Conservation (phyloP, 2,113 vertebrate species). For the Vicugna pacos region DNA sequence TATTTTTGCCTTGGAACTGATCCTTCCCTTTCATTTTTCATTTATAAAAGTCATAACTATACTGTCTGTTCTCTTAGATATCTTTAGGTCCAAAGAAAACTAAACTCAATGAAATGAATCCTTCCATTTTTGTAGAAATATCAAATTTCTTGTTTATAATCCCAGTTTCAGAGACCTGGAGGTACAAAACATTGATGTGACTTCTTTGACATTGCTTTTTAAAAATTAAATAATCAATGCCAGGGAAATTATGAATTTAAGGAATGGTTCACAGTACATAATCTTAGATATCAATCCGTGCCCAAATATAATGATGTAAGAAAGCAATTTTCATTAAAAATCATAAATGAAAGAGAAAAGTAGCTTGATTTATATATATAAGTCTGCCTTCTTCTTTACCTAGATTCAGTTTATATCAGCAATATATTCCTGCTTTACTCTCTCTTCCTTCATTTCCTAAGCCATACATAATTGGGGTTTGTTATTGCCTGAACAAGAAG, state of each 20-base stretch:
- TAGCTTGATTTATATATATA: not conserved
- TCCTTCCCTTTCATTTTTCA: not conserved
- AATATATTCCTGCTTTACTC: not conserved
- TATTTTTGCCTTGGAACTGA: not conserved
- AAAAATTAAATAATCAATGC: not conserved
- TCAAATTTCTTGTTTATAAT: conserved; percentile 14
- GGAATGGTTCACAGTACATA: not conserved
- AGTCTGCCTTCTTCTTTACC: not conserved
- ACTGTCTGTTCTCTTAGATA: not conserved
- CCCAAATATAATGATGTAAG: not conserved
- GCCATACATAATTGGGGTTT: not conserved
- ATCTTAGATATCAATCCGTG: not conserved
- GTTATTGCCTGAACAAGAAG: not conserved
- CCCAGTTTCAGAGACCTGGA: not conserved
- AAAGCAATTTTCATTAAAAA: not conserved
- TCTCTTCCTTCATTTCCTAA: not conserved
- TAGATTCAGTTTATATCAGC: not conserved
- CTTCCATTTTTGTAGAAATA: not conserved
- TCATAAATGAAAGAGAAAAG: not conserved
- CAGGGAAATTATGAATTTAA: not conserved
- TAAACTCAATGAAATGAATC: not conserved
- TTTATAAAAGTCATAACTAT: not conserved
- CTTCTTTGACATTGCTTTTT: not conserved
- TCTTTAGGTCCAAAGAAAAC: not conserved
- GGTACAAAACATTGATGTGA: not conserved